Evolutionary conservation across 1,140 invertebrate genomes (phyloP).

Genomic region (Drosophila grimshawi): DNA sequence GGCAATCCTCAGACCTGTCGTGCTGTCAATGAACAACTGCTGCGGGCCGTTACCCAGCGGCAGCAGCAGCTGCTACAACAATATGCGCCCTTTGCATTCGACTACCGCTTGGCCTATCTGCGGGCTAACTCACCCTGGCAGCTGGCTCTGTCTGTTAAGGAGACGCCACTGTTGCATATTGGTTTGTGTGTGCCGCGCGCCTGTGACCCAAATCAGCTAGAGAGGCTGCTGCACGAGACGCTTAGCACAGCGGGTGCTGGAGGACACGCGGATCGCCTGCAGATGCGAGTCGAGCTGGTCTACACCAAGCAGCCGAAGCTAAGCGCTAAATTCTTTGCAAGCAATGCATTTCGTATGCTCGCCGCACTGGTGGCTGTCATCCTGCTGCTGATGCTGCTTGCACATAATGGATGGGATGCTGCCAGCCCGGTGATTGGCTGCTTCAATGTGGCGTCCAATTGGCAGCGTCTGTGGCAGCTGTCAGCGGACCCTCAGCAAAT

Average conservation of each 20-base stretch:
- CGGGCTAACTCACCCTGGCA: conserved; percentile 33
- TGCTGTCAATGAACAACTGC: conserved; percentile 21
- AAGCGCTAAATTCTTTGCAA: conserved; percentile 3
- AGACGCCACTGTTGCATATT: conserved; percentile 38
- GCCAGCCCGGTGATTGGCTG: conserved; percentile 24
- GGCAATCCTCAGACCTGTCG: conserved; percentile 53
- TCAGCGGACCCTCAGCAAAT: conserved; percentile 35
- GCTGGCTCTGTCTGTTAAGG: neutral
- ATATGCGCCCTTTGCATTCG: conserved; percentile 30
- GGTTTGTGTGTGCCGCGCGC: conserved; percentile 52
- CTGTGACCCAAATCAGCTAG: conserved; percentile 29
- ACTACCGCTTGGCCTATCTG: conserved; percentile 55
- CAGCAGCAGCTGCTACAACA: conserved; percentile 7
- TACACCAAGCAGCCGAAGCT: conserved; percentile 37
- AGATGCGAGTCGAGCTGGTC: conserved; percentile 35
- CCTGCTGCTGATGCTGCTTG: conserved; percentile 12
- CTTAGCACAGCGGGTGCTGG: neutral
- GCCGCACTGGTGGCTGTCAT: neutral
- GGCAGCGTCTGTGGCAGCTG: conserved; percentile 31
- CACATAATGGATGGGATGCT: neutral
- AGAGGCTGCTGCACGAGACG: conserved; percentile 24
- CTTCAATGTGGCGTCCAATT: conserved; percentile 49
- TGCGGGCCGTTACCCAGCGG: neutral
- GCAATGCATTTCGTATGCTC: conserved; percentile 6
- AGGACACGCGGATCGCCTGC: neutral